Percentiles rank a stretch among this genome's conserved stretches.
Conservation (phyloP, 1,140 invertebrate genomes). For the Himalopsyche phryganea region DNA sequence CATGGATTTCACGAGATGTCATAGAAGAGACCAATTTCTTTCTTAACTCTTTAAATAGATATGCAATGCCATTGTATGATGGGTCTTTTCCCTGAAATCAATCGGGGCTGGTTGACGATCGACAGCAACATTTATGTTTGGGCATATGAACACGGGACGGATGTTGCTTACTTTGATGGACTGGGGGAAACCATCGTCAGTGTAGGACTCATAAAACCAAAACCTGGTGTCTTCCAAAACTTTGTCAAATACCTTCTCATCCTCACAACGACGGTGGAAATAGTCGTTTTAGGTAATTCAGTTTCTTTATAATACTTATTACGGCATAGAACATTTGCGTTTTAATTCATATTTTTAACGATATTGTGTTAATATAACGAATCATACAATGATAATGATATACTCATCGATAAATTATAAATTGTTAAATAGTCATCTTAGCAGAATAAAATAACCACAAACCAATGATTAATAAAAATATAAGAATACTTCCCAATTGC, state of each 20-base stretch:
- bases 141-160: constrained; percentile 87
- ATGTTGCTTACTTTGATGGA: constrained; percentile 92
- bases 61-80: constrained; percentile 93
- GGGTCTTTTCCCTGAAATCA: constrained; percentile 94
- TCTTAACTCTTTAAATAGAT: constrained; percentile 54
- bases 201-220: constrained; percentile 82
- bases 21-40: too few relatives aligned
- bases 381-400: background rate
- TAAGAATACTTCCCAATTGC: too few relatives aligned
- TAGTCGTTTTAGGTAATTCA: constrained; percentile 81
- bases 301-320: constrained; percentile 40
- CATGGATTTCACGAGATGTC: too few relatives aligned
- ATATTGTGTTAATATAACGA: background rate
- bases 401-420: background rate
- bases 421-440: too few relatives aligned
- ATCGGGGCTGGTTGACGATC: constrained; percentile 93
- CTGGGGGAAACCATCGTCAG: constrained; percentile 86
- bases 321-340: too few relatives aligned
- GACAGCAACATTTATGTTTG: constrained; percentile 98
- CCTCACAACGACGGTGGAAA: constrained; percentile 88
- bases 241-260: constrained; percentile 91
- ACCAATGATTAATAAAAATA: too few relatives aligned
- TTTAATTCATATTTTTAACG: background rate
- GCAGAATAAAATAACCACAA: too few relatives aligned
- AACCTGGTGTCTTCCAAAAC: constrained; percentile 79